These are phyloP conservation scores for Dromas ardeola DNA, from an alignment of 2,113 vertebrate species.

Conservation along the genomic window DNA sequence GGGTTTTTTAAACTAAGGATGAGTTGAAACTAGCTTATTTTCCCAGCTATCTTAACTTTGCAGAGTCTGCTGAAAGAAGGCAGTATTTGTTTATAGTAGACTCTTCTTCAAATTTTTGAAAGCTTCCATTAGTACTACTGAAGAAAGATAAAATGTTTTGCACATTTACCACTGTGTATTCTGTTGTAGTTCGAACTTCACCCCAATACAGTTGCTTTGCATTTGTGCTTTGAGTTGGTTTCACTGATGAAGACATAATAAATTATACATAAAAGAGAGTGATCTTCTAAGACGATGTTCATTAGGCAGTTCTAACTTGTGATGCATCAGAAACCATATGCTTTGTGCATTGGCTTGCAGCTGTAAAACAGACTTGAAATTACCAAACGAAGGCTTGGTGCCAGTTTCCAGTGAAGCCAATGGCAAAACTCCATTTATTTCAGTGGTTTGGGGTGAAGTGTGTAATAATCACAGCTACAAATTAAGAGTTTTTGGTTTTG, in stretches of 20 bases:
- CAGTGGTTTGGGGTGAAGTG: background rate
- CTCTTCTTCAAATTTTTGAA: background rate
- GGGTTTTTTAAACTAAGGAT: background rate
- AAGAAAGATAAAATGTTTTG: background rate
- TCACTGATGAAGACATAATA: slow-evolving; percentile 53
- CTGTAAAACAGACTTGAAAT: slow-evolving; percentile 38
- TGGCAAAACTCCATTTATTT: slow-evolving; percentile 32
- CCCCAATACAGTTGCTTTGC: slow-evolving; percentile 37
- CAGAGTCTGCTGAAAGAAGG: background rate
- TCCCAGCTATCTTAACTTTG: background rate
- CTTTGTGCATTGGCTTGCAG: slow-evolving; percentile 17
- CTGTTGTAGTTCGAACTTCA: slow-evolving; percentile 27
- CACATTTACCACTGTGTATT: slow-evolving; percentile 46
- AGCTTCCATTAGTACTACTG: slow-evolving; percentile 15
- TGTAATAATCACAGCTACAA: background rate
- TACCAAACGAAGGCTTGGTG: background rate
- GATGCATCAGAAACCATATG: slow-evolving; percentile 32
- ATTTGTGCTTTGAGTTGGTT: slow-evolving; percentile 23
- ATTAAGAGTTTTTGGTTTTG: background rate
- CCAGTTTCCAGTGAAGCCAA: slow-evolving; percentile 19
- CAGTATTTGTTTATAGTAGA: background rate
- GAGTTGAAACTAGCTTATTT: background rate
- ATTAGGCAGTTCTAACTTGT: slow-evolving; percentile 35
- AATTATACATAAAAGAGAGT: slow-evolving; percentile 45
- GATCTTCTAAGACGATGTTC: background rate